phyloP scores from a whole-genome alignment of 30 jellyfish, hydroid and myxozoan species.

The Sanderia malayensis region DNA sequence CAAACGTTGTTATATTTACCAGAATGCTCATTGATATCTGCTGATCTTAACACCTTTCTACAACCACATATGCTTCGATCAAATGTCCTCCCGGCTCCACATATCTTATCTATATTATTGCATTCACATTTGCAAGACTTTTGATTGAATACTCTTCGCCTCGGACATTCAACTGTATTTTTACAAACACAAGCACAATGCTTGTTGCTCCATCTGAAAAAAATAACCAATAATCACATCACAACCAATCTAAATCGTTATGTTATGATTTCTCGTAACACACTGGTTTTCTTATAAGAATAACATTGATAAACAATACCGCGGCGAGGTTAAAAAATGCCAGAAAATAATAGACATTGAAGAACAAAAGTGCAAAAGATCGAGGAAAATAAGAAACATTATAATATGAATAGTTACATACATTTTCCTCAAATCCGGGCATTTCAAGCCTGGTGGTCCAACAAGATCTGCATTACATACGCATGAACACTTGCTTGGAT shows the following conservation, averaged over 20 bases:
- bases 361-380: no score
- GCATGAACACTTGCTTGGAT: not conserved
- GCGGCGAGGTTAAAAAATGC: no score
- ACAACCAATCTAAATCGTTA: no score
- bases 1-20: not conserved
- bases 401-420: not conserved
- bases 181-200: conserved; percentile 42
- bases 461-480: not conserved
- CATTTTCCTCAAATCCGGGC: conserved; percentile 30
- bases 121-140: conserved; percentile 37
- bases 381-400: no score
- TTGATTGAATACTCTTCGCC: conserved; percentile 23
- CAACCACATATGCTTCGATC: conserved; percentile 38
- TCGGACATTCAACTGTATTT: conserved; percentile 18
- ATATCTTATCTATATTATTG: conserved; percentile 2
- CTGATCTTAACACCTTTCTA: not conserved
- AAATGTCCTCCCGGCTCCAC: conserved; percentile 6
- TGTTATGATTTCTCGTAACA: no score
- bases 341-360: no score
- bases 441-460: conserved; percentile 28
- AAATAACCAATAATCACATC: no score
- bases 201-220: conserved; percentile 24
- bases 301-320: no score
- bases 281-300: no score
- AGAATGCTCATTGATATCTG: not conserved